phyloP scores from a whole-genome alignment of 2,797 vertebrate genomes.

The Menidia menidia region DNA sequence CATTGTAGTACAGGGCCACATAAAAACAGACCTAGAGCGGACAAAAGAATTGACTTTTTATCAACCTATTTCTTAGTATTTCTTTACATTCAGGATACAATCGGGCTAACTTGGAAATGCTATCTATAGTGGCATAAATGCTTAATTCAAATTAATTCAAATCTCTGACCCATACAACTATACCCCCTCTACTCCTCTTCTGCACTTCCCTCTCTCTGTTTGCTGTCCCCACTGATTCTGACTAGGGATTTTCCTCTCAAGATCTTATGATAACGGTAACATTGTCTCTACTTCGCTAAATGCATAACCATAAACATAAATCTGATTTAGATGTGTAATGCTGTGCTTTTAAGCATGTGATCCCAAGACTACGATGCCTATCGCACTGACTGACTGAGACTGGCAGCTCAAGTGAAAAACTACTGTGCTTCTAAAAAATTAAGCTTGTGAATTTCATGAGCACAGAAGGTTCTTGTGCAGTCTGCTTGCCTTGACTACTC shows the following conservation, averaged over 20 bases:
- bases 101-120: neutral
- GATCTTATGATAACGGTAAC: too few species aligned
- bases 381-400: neutral
- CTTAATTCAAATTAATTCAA: neutral
- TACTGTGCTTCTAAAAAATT: neutral
- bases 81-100: neutral
- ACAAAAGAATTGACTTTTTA: slow-evolving; percentile 14
- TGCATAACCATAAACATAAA: neutral
- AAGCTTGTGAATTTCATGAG: slow-evolving; percentile 14
- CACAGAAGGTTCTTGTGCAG: slow-evolving; percentile 27
- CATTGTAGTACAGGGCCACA: slow-evolving; percentile 89
- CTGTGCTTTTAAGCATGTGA: neutral
- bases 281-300: too few species aligned
- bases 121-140: neutral
- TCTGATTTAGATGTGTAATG: neutral
- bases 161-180: too few species aligned
- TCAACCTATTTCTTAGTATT: neutral
- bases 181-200: too few species aligned
- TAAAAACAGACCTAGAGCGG: slow-evolving; percentile 86
- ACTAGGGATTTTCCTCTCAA: too few species aligned
- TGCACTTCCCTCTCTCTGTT: too few species aligned
- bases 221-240: too few species aligned
- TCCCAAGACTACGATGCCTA: neutral
- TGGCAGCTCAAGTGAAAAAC: neutral
- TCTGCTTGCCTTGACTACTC: slow-evolving; percentile 18